Evolutionary conservation across 1,140 invertebrate species (phyloP), one percentile per base, ranked within the genome.

Genomic region (Sycophila sp.): DNA sequence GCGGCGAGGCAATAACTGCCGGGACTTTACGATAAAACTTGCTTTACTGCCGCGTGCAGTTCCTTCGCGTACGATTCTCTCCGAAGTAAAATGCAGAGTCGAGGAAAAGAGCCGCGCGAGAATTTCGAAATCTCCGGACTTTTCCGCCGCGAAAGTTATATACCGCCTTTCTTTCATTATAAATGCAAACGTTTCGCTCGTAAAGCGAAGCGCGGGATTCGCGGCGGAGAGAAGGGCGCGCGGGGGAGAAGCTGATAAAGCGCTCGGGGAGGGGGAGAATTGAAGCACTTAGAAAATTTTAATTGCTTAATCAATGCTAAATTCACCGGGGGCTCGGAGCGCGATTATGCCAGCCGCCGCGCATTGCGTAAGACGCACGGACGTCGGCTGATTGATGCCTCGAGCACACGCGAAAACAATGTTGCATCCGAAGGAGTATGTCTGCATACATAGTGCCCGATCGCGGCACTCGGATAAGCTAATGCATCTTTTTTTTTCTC

Each of bases 21-120:
- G 30, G 30, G 71, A 75, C 64, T 78, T 75, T 75, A 78, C 72
- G 76, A 78, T 76, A 70, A 78, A 78, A 78, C 73, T 78, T 76
- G 70, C 63, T 76, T 78, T 78, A 78, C 71, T 73, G 49, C 73
- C 60, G 45, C 60, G 49, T 26, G 17, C 66, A 68, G 66, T 51
- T 68, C n/a, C 32, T 68, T 51, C 24, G 22, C 8, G 22, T 26
- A 13, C n/a, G 24, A 51, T 19, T 10, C 15, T 8, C 40, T 10
- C 60, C 42, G 26, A 11, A 17, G 69, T 30, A 19, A n/a, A n/a
- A n/a, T n/a, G n/a, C n/a, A n/a, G n/a, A n/a, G n/a, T n/a, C n/a
- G n/a, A n/a, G n/a, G n/a, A n/a, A n/a, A n/a, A n/a, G 51, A 56
- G 64, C 38, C 36, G 30, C n/a, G n/a, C 59, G 51, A 68, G 58